Base-by-base conservation (phyloP, 1,140 invertebrate species). In the Temnothorax nylanderi region DNA sequence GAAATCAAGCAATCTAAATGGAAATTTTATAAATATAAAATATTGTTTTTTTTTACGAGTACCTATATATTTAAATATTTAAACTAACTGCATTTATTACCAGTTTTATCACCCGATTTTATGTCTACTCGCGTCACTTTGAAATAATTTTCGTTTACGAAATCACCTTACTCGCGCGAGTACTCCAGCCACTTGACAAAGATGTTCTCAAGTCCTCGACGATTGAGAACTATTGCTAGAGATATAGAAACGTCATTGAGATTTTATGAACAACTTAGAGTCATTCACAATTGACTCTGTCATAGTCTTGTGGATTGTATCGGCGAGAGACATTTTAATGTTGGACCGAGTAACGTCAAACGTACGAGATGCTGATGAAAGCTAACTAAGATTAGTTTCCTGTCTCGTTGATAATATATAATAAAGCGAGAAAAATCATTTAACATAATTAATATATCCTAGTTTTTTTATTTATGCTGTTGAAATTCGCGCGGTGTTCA, bases 171-270 rank as follows among this genome's bases (percentile, higher is more conserved):
- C 21, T 26, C n/a, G 2, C 18, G 26, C 41, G 21, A 41, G 62
- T 69, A 37, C 34, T 54, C 34, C 47, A 80, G 16, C 62, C 77
- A 80, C 77, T 80, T 18, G 62, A 78, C 47, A 18, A 65, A 51
- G 32, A 78, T 26, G 47, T 80, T n/a, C 34, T 80, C 77, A 26
- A 80, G 44, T 51, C 47, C 47, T 72, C 11, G 8, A 69, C 32
- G 47, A 54, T 69, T 80, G 77, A 80, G 41, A 77, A 69, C 6
- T 78, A n/a, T 80, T 51, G 32, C n/a, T 18, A 13, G 18, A 0
- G 60, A 11, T 16, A 78, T 26, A 80, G n/a, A 69, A 80, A 51
- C 13, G 32, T 2, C 8, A 69, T 80, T 80, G 77, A 69, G 7
- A 75, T 60, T 56, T 75, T 84, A 84, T 47, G 47, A 82, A 49